Evolutionary conservation across 1,140 invertebrate genomes (phyloP).

Genomic region (Ceratina japonica): DNA sequence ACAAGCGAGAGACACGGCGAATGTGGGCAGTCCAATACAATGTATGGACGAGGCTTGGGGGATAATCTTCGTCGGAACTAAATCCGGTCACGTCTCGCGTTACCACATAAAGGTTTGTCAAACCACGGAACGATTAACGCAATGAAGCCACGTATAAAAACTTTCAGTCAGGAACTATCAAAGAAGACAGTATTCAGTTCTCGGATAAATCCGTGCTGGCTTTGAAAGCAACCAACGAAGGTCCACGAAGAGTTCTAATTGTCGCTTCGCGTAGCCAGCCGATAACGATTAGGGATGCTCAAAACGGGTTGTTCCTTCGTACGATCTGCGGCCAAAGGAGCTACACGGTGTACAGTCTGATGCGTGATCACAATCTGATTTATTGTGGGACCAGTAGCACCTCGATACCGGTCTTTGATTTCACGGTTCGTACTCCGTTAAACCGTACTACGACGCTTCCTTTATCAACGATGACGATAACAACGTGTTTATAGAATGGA

Average conservation of each 20-base stretch:
- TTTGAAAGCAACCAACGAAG: slow-evolving; percentile 84
- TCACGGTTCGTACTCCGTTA: slow-evolving; percentile 78
- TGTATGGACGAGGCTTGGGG: slow-evolving; percentile 84
- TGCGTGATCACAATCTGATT: slow-evolving; percentile 82
- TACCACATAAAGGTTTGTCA: slow-evolving; percentile 81
- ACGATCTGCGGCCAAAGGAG: slow-evolving; percentile 81
- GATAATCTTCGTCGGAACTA: slow-evolving; percentile 82
- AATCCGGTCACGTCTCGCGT: slow-evolving; percentile 81
- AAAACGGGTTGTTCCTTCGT: slow-evolving; percentile 82
- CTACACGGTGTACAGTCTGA: slow-evolving; percentile 84
- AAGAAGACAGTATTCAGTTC: slow-evolving; percentile 81
- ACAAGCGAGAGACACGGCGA: slow-evolving; percentile 77
- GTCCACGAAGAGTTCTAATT: slow-evolving; percentile 83
- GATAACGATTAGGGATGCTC: slow-evolving; percentile 84
- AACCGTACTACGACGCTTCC: no score
- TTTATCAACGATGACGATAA: no score
- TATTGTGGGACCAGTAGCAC: slow-evolving; percentile 85
- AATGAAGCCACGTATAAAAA: slow-evolving; percentile 17
- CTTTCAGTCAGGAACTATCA: slow-evolving; percentile 79
- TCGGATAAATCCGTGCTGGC: slow-evolving; percentile 83
- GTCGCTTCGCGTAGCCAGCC: slow-evolving; percentile 84
- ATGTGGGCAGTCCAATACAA: slow-evolving; percentile 82
- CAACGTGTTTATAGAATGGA: slow-evolving; percentile 79
- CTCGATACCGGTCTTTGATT: slow-evolving; percentile 84
- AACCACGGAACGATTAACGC: slow-evolving; percentile 13